phyloP scores from a whole-genome alignment of 30 jellyfish, hydroid and myxozoan genomes.

The Cassiopea xamachana region DNA sequence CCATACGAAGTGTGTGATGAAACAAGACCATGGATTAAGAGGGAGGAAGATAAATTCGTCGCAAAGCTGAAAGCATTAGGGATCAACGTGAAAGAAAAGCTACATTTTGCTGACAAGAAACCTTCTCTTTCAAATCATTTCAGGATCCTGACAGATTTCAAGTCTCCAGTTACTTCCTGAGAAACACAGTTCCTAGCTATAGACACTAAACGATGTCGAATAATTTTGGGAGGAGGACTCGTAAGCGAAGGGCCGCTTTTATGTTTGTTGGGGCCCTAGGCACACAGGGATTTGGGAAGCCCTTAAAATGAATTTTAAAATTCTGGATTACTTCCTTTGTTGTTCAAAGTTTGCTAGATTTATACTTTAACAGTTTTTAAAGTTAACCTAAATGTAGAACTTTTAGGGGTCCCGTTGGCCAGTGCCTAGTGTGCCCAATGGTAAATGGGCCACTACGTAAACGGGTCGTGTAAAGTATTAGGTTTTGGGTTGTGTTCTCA shows the following conservation, averaged over 20 bases:
- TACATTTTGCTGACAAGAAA: constrained; percentile 68
- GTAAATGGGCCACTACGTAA: no score
- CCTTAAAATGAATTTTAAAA: no score
- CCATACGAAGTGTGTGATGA: constrained; percentile 83
- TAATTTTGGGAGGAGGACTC: not conserved
- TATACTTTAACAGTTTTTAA: no score
- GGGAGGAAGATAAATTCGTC: constrained; percentile 70
- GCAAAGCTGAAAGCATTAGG: constrained; percentile 57
- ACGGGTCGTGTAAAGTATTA: no score
- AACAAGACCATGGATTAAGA: constrained; percentile 78
- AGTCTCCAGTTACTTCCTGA: constrained; percentile 28
- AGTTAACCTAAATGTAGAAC: no score
- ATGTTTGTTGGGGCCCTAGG: no score
- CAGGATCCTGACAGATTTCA: constrained; percentile 51
- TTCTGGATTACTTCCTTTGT: no score
- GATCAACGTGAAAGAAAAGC: constrained; percentile 56
- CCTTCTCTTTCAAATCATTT: constrained; percentile 77
- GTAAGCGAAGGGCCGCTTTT: not conserved
- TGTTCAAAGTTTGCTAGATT: no score
- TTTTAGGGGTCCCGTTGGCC: no score
- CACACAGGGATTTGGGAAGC: no score
- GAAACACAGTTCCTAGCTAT: not conserved
- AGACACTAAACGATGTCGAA: not conserved
- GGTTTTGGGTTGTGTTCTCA: no score
- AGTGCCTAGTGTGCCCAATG: no score